phyloP scores from a whole-genome alignment of 2,797 vertebrate genomes.

The Coluber constrictor region DNA sequence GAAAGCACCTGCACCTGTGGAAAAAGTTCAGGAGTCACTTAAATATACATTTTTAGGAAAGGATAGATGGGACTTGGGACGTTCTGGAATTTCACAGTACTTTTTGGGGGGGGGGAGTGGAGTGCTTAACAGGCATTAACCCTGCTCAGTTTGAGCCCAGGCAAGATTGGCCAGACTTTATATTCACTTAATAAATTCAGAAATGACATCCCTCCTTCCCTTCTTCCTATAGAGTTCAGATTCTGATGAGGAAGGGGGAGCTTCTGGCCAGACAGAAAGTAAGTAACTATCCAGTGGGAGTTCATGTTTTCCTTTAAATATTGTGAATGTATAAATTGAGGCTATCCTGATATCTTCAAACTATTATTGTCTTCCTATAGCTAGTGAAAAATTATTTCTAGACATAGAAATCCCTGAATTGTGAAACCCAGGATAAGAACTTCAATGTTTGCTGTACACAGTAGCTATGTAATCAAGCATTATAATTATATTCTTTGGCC shows the following conservation, averaged over 20 bases:
- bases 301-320: not conserved
- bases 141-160: not conserved
- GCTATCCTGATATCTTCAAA: not conserved
- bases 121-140: not conserved
- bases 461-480: not conserved
- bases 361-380: not conserved
- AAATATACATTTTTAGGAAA: not conserved
- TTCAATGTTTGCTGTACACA: not conserved
- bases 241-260: constrained; percentile 75
- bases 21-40: not conserved
- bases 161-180: not conserved
- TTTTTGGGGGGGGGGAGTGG: not conserved
- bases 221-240: constrained; percentile 65
- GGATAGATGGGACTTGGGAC: not conserved
- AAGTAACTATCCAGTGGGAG: constrained; percentile 39
- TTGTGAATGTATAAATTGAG: not conserved
- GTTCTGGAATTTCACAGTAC: not conserved
- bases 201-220: not conserved
- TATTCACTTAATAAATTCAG: not conserved
- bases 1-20: not conserved
- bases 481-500: not conserved
- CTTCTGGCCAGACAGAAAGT: constrained; percentile 78
- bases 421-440: not conserved
- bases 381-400: not conserved
- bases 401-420: not conserved